Conservation (phyloP, 1,140 invertebrate genomes). For the Sarcophaga peregrina region DNA sequence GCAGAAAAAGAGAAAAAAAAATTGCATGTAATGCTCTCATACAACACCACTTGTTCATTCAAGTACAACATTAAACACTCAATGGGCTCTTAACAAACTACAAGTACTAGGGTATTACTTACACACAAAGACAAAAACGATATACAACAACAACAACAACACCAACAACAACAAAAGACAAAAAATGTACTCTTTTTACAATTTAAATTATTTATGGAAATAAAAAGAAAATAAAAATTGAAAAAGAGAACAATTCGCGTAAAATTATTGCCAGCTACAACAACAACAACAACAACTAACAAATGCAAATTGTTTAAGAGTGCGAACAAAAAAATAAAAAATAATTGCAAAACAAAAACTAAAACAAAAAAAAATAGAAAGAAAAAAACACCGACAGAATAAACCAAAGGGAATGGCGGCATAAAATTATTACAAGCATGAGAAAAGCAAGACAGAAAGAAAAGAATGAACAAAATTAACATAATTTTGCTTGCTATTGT, state of each 20-base stretch:
- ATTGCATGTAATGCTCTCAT: not conserved
- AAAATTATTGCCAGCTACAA: not conserved
- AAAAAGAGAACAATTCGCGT: too few relatives aligned
- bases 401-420: not conserved
- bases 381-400: too few relatives aligned
- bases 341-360: not conserved
- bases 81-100: not conserved
- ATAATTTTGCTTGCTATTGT: not conserved
- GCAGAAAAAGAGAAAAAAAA: too few relatives aligned
- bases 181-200: not conserved
- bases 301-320: not conserved
- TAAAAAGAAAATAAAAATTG: too few relatives aligned
- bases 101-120: not conserved
- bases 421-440: not conserved
- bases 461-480: not conserved
- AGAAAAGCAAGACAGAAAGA: not conserved
- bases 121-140: not conserved
- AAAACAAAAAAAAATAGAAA: not conserved
- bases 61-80: slow-evolving; percentile 15
- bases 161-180: not conserved
- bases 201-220: too few relatives aligned
- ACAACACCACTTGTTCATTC: not conserved
- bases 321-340: not conserved
- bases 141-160: not conserved
- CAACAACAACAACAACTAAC: not conserved